These are phyloP conservation scores for Hypomesus transpacificus DNA, from an alignment of 2,113 vertebrate genomes.

Conservation along the genomic window DNA sequence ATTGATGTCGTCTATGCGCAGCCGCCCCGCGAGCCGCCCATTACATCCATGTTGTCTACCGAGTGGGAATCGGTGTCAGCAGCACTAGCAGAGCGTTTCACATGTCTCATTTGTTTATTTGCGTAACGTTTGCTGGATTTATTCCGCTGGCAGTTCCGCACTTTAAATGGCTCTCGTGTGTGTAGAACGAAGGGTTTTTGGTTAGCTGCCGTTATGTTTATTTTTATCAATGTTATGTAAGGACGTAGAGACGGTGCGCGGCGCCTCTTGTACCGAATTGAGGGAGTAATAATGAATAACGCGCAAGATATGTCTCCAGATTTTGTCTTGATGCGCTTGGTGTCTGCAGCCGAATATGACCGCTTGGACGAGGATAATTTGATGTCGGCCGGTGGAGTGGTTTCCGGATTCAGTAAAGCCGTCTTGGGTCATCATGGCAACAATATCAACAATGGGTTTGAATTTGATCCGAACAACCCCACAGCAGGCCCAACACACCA, in stretches of 20 bases:
- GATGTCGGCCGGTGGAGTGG: constrained; percentile 42
- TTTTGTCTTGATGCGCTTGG: constrained; percentile 71
- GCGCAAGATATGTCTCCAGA: constrained; percentile 70
- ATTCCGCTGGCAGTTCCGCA: constrained; percentile 29
- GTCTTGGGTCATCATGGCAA: constrained; percentile 46
- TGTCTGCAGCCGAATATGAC: constrained; percentile 69
- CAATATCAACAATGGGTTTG: constrained; percentile 46
- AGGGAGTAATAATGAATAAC: constrained; percentile 61
- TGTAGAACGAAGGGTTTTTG: constrained; percentile 16
- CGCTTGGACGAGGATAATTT: constrained; percentile 61
- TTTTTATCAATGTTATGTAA: constrained; percentile 60
- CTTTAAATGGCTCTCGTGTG: constrained; percentile 30
- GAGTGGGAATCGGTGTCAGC: constrained; percentile 43
- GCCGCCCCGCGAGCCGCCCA: constrained; percentile 24
- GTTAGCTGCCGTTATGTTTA: constrained; percentile 31
- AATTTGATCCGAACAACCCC: constrained; percentile 49
- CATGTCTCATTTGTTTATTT: constrained; percentile 20
- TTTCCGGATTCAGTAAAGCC: constrained; percentile 52
- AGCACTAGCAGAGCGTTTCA: constrained; percentile 24
- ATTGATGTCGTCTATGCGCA: constrained; percentile 46
- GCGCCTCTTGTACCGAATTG: constrained; percentile 27
- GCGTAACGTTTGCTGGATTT: constrained; percentile 21
- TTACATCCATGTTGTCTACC: constrained; percentile 47
- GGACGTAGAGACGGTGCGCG: constrained; percentile 21
- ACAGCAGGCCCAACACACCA: constrained; percentile 50